Evolutionary conservation across 2,888 invertebrate species (phyloP).

Genomic region (Volucella inanis): DNA sequence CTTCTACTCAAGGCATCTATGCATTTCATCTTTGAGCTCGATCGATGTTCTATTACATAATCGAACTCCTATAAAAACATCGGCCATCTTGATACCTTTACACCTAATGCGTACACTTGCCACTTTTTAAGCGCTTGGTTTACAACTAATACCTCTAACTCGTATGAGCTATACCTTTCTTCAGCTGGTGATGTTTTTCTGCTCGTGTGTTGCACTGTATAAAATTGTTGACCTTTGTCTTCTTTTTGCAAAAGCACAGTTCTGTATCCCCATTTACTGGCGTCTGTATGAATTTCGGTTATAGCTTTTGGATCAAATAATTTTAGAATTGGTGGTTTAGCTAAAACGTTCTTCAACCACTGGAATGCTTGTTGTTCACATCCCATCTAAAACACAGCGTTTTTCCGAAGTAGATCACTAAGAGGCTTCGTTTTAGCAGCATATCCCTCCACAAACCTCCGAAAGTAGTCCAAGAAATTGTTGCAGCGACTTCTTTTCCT

Average conservation of each 20-base stretch:
- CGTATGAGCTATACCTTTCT: background rate
- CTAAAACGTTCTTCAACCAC: constrained; percentile 4
- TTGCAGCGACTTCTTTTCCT: constrained; percentile 3
- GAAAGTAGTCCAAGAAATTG: constrained; percentile 14
- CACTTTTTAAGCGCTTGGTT: too few species aligned
- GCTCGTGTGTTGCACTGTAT: constrained; percentile 75
- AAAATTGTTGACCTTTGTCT: constrained; percentile 60
- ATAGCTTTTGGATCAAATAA: too few species aligned
- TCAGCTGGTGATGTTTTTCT: constrained; percentile 73
- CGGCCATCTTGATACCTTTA: constrained; percentile 1
- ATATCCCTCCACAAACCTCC: constrained; percentile 16
- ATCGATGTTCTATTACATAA: background rate
- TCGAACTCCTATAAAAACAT: constrained; percentile 9
- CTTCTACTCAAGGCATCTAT: background rate
- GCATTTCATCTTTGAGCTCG: background rate
- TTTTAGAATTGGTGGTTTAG: background rate
- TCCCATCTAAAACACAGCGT: background rate
- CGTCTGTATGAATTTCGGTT: constrained; percentile 22
- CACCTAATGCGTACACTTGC: too few species aligned
- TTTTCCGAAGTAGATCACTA: background rate
- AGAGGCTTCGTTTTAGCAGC: background rate
- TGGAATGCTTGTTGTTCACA: background rate
- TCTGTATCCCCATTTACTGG: constrained; percentile 62
- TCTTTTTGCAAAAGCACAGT: constrained; percentile 74
- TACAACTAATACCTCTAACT: too few species aligned